Evolutionary conservation across 37 sponge, comb jelly and placozoan genomes (phyloP), one percentile per base, ranked within the genome.

Genomic region (Amphimedon queenslandica): DNA sequence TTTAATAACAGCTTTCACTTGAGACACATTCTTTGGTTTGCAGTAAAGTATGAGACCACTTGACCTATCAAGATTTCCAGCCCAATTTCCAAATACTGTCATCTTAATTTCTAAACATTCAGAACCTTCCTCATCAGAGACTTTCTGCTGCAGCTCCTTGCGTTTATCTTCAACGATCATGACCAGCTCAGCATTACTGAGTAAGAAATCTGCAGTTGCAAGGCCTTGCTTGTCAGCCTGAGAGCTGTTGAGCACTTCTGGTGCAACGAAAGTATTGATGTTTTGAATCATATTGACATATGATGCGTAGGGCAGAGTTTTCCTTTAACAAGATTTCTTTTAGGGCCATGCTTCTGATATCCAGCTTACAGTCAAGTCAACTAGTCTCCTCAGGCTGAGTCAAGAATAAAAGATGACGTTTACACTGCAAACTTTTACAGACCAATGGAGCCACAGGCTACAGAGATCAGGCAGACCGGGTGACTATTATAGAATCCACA

Each of bases 61-160:
- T 8, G 13, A 47, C 51, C 13, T 13, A 4, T 13, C 21, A 4
- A 3, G 35, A 34, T 36, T 66, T 4, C 13, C 36, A 10, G 13
- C 67, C 67, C 67, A 66, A 35, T 66, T 66, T 23, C 35, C 35
- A 38, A 66, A 66, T 36, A 36, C 30, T 8, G 67, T n/a, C n/a
- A n/a, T n/a, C n/a, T n/a, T n/a, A n/a, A n/a, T n/a, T n/a, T n/a
- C n/a, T n/a, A n/a, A n/a, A n/a, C n/a, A n/a, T n/a, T n/a, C n/a
- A 47, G 51, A 8, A 47, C 13, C 13, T 47, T 47, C 13, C 13
- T 47, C 13, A 18, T 47, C 51, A 47, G 8, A 47, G n/a, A n/a
- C n/a, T n/a, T 47, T 18, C 51, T 47, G 51, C 51, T 47, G 51
- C 51, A 47, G 51, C 51, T 47, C 51, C 51, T 47, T 8, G 13